Conservation (phyloP, 2,113 vertebrate genomes). For the Spilogale gracilis region DNA sequence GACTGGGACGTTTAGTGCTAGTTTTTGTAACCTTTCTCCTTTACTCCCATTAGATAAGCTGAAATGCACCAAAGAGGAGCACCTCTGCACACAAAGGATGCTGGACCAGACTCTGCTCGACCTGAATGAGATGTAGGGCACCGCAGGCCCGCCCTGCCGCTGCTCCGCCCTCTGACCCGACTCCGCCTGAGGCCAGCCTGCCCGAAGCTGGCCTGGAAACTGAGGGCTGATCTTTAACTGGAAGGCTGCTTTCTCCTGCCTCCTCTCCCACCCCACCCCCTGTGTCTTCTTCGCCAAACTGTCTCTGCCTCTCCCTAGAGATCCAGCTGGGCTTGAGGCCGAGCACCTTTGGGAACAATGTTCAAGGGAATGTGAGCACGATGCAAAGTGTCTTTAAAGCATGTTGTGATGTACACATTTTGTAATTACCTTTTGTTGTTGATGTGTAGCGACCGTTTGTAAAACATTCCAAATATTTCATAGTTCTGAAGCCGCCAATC, state of each 20-base stretch:
- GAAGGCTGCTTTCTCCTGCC: constrained; percentile 81
- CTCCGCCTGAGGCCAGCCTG: constrained; percentile 70
- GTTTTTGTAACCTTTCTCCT: constrained; percentile 61
- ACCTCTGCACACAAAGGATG: constrained; percentile 94
- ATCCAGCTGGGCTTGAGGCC: constrained; percentile 74
- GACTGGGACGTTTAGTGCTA: not conserved
- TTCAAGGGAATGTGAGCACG: constrained; percentile 85
- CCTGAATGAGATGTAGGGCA: constrained; percentile 94
- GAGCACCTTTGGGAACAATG: constrained; percentile 80
- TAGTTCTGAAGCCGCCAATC: constrained; percentile 71
- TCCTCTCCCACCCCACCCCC: not conserved
- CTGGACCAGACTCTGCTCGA: constrained; percentile 97
- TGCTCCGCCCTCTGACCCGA: constrained; percentile 49
- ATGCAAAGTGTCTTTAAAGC: constrained; percentile 84
- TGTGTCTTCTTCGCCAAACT: constrained; percentile 78
- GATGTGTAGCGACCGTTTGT: constrained; percentile 79
- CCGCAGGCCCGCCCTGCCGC: constrained; percentile 62
- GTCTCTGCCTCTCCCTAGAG: constrained; percentile 70
- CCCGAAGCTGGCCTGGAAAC: constrained; percentile 84
- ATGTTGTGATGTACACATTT: constrained; percentile 84
- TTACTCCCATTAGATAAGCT: constrained; percentile 91
- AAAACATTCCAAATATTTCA: constrained; percentile 79
- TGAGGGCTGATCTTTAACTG: constrained; percentile 81
- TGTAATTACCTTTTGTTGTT: constrained; percentile 80
- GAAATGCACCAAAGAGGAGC: constrained; percentile 94